These are phyloP conservation scores for Sitobion miscanthi DNA, from an alignment of 1,140 invertebrate species.

Conservation along the genomic window DNA sequence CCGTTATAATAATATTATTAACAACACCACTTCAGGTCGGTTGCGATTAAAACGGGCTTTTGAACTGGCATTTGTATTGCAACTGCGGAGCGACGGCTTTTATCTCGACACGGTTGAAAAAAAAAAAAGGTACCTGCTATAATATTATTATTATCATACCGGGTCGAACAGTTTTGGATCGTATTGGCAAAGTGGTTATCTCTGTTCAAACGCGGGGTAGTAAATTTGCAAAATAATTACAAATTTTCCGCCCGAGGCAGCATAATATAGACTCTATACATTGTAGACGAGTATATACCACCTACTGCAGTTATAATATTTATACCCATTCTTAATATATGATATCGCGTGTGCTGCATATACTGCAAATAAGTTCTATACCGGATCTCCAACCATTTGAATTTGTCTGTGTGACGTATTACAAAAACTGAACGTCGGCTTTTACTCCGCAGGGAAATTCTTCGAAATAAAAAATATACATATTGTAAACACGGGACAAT, in stretches of 20 bases:
- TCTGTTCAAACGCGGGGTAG: too few relatives aligned
- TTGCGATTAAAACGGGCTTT: neutral
- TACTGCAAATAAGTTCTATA: neutral
- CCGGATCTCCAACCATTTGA: neutral
- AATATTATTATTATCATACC: too few relatives aligned
- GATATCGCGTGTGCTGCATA: neutral
- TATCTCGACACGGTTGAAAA: neutral
- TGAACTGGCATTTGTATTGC: neutral
- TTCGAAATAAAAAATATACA: neutral
- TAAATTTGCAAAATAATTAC: neutral
- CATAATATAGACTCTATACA: too few relatives aligned
- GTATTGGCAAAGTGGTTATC: too few relatives aligned
- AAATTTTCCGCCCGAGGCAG: too few relatives aligned
- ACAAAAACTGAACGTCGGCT: neutral
- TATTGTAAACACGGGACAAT: neutral
- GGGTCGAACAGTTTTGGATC: too few relatives aligned
- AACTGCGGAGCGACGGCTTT: neutral
- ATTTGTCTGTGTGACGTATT: neutral
- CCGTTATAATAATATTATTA: neutral
- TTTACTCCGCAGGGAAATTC: neutral
- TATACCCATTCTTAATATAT: neutral
- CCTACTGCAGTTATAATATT: neutral
- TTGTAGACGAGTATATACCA: too few relatives aligned
- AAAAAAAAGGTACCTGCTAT: too few relatives aligned
- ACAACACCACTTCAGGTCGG: neutral